Conservation (phyloP, 2,113 vertebrate species). For the Prochilodus magdalenae region DNA sequence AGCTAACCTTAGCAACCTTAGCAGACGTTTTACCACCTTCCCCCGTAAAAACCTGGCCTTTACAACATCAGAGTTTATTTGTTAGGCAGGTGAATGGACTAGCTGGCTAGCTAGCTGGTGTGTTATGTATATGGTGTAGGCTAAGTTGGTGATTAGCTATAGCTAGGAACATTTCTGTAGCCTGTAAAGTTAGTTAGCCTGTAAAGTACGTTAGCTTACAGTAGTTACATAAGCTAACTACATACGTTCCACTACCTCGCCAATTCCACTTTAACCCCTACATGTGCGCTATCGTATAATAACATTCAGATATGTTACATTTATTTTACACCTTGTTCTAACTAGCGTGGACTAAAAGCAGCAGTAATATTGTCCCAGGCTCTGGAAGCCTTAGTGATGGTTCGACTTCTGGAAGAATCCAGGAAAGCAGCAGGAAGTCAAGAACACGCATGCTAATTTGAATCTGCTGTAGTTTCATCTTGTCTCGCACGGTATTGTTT, state of each 20-base stretch:
- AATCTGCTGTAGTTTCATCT: background rate
- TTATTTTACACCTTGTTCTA: background rate
- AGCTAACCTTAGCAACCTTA: too few relatives aligned
- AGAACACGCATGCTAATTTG: background rate
- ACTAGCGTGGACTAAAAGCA: slow-evolving; percentile 10
- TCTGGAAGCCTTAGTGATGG: too few relatives aligned
- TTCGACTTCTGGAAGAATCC: too few relatives aligned
- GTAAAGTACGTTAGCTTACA: background rate
- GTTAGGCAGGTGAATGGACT: too few relatives aligned
- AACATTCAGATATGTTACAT: background rate
- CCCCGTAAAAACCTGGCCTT: too few relatives aligned
- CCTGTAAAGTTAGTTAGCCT: background rate
- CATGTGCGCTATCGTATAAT: background rate
- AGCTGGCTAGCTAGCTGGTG: background rate
- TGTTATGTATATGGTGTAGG: background rate
- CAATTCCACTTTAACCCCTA: background rate
- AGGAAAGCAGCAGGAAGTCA: background rate
- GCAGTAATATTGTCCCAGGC: background rate
- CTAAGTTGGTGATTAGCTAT: background rate
- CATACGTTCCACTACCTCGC: too few relatives aligned
- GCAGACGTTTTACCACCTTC: too few relatives aligned
- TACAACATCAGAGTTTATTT: too few relatives aligned
- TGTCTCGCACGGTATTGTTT: background rate
- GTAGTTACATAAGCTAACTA: too few relatives aligned
- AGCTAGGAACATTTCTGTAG: background rate